Evolutionary conservation across 2,888 invertebrate species (phyloP), one percentile per base, ranked within the genome.

Genomic region (Lapara coniferarum): DNA sequence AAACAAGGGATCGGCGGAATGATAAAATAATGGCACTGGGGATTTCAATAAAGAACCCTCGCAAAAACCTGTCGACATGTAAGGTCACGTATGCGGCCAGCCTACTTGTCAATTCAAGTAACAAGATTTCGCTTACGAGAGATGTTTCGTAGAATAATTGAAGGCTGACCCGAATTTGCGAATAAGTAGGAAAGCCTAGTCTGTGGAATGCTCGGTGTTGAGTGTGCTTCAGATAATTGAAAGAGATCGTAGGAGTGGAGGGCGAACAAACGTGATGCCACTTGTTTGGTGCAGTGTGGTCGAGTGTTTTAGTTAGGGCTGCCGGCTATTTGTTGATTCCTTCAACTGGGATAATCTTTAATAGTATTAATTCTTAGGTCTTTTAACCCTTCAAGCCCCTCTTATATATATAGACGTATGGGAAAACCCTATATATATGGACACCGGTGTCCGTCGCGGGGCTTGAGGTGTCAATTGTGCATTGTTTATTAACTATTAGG

Each of bases 191-290:
- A 71, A 72, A 74, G 74, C 72, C 75, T 74, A 75, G 79, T 74
- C 79, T 78, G 79, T 82, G 69, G 77, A 81, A 80, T 76, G 74
- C 72, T 74, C 72, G 51, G 46, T 71, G 14, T 25, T 74, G 73
- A 89, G 89, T 75, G 82, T 81, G 79, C 89, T 90, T 80, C 77
- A 88, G 84, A 88, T 92, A 91, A 92, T 91, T 91, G 91, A 90
- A 91, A 91, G 88, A 90, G 89, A 91, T 90, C 89, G 85, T 77
- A 19, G 6, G 77, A 81, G 77, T 81, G 78, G 80, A 85, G 85
- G 81, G 86, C 81, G 83, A 80, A 85, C 84, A 84, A 83, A 85
- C 86, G 80, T 75, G 81, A 75, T 78, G 70, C 79, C 80, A 78
- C 82, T 85, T 80, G 72, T 74, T 77, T 73, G 52, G 57, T 56